Evolutionary conservation across 2,113 vertebrate species (phyloP), one percentile per base, ranked within the genome.

Genomic region (Rousettus leschenaultii): DNA sequence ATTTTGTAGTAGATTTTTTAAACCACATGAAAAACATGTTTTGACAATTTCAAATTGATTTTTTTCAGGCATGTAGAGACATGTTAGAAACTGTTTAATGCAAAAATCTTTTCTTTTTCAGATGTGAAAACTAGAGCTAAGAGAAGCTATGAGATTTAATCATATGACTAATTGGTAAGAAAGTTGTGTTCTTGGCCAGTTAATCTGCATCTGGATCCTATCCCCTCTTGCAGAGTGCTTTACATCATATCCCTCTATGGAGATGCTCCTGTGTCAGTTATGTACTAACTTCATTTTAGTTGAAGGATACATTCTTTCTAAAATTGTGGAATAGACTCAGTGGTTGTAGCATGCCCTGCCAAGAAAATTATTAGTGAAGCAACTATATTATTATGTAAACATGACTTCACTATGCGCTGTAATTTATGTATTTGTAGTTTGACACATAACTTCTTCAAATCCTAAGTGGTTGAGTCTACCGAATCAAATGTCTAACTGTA

Each of bases 221-320:
- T 0, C 24, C 86, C 0, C 22, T 30, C 43, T 7, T 4, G 2
- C 15, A 35, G 11, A 22, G 10, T 1, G 2, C 24, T 55, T 61
- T 14, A 5, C 26, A 28, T 38, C 33, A 45, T 4, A 10, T 0
- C 2, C 21, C 55, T 28, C 57, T 21, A n/a, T 7, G 21, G 28
- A 21, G n/a, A 16, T 0, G 13, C 4, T 59, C 35, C 51, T 18
- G 2, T 14, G 6, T 59, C 10, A 13, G 0, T 12, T 53, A 53
- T 9, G 1, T 24, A 57, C 55, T 38, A 30, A 33, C 45, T 63
- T 79, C 8, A 8, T 12, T 65, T 14, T 45, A 7, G 24, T 15
- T 73, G 38, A 51, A 83, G n/a, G 19, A 8, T 14, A 22, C 8
- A 7, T 45, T 16, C 33, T 86, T 80, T 18, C 35, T 68, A 15